A percentile compares a stretch with the other conserved stretches of the same genome.
Conservation (phyloP, 2,797 vertebrate genomes). For the Aplochiton taeniatus region DNA sequence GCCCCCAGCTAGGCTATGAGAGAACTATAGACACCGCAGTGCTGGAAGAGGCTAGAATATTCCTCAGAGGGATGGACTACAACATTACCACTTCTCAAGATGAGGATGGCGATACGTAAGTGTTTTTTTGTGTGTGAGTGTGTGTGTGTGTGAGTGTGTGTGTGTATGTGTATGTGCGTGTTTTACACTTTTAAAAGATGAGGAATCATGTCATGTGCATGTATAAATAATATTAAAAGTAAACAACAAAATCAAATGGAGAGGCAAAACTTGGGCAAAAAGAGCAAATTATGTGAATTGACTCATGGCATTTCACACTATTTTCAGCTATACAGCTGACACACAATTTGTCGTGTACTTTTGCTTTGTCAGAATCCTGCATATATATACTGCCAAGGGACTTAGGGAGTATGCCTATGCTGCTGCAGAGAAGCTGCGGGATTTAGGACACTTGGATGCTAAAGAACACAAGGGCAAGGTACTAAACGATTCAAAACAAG, state of each 20-base stretch:
- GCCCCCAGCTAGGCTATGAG: conserved; percentile 42
- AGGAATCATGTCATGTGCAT: not conserved
- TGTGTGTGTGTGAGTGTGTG: not conserved
- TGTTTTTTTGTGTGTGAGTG: conserved; percentile 19
- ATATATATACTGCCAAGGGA: conserved; percentile 87
- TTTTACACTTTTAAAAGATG: not conserved
- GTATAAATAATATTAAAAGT: not conserved
- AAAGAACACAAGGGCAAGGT: conserved; percentile 93
- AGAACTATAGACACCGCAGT: conserved; percentile 62
- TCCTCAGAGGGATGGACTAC: conserved; percentile 77
- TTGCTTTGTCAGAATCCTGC: conserved; percentile 78
- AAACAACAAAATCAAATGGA: conserved; percentile 11
- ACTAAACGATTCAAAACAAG: conserved; percentile 10
- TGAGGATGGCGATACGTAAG: conserved; percentile 90
- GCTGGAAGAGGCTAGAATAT: conserved; percentile 78
- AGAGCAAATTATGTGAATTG: conserved; percentile 9
- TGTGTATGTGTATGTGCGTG: not conserved
- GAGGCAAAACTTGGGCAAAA: too few relatives aligned
- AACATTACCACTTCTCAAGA: conserved; percentile 80
- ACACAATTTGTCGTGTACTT: conserved; percentile 20
- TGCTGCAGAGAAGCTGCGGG: conserved; percentile 80
- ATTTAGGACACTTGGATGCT: conserved; percentile 77
- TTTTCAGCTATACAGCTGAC: conserved; percentile 21
- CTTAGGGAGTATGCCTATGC: conserved; percentile 82
- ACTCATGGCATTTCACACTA: conserved; percentile 16